These are phyloP conservation scores for Enhydra lutris DNA, from an alignment of 2,113 vertebrate species.

Conservation along the genomic window DNA sequence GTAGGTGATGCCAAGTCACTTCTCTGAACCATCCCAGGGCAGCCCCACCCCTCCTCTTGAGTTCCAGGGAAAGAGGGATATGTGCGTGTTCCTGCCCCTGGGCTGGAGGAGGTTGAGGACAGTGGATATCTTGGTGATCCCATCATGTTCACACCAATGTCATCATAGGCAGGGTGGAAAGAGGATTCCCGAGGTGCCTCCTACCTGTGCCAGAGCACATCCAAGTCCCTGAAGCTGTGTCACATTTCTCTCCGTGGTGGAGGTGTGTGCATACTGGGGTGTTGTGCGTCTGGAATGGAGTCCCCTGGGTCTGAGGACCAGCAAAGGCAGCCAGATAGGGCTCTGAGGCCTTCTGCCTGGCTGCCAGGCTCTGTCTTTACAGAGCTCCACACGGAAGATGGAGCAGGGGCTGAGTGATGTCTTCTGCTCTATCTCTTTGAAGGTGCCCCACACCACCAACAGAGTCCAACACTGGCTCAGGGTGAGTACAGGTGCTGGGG, in stretches of 20 bases:
- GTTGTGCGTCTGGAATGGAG: neutral
- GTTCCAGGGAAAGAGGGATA: neutral
- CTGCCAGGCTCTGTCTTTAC: neutral
- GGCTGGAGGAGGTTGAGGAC: neutral
- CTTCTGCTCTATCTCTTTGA: too few species aligned
- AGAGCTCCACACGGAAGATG: neutral
- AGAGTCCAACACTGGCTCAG: accelerated
- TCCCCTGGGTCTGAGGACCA: neutral
- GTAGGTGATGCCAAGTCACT: neutral
- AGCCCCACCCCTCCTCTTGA: neutral
- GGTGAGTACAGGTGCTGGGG: neutral
- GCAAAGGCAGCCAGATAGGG: neutral
- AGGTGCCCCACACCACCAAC: neutral
- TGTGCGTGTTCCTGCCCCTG: accelerated
- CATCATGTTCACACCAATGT: neutral
- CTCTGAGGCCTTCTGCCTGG: too few species aligned
- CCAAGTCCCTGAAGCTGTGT: neutral
- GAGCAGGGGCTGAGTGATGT: accelerated
- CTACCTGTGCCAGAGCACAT: neutral
- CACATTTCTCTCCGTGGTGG: neutral
- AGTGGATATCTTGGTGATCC: neutral
- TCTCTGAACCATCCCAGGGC: neutral
- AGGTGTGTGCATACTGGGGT: neutral
- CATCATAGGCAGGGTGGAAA: neutral
- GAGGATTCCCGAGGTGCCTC: too few species aligned